Evolutionary conservation across 2,888 invertebrate genomes (phyloP).

Genomic region (Arctia plantaginis): DNA sequence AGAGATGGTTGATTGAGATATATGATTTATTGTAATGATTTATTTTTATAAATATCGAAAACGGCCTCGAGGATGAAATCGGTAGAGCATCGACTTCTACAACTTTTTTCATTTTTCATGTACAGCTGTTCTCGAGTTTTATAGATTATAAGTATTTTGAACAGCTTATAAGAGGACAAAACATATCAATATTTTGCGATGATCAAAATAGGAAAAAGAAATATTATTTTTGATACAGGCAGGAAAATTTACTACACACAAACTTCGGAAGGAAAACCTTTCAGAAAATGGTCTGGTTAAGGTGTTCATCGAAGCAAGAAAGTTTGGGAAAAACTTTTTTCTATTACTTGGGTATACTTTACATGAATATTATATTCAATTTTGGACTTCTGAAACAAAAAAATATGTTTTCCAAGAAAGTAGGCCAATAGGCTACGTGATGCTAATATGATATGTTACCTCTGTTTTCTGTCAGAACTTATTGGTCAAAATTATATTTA

Average conservation of each 20-base stretch:
- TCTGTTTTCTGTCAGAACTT: neutral
- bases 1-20: too few relatives aligned
- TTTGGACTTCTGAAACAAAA: slow-evolving; percentile 27
- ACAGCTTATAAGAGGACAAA: neutral
- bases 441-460: slow-evolving; percentile 8
- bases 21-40: too few relatives aligned
- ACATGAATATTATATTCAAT: slow-evolving; percentile 26
- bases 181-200: neutral
- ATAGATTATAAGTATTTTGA: neutral
- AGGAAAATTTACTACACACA: neutral
- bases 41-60: too few relatives aligned
- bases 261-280: slow-evolving; percentile 17
- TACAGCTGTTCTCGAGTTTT: too few relatives aligned
- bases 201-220: neutral
- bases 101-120: too few relatives aligned
- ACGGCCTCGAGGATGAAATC: too few relatives aligned
- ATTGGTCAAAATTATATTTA: slow-evolving; percentile 2
- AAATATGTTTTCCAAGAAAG: slow-evolving; percentile 14
- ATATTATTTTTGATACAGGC: neutral
- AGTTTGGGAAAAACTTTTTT: slow-evolving; percentile 15
- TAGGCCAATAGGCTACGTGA: slow-evolving; percentile 13
- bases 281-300: slow-evolving; percentile 14
- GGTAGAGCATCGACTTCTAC: too few relatives aligned
- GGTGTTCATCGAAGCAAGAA: slow-evolving; percentile 21
- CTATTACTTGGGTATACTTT: slow-evolving; percentile 16